A percentile compares a stretch with the other conserved stretches of the same genome.
Conservation (phyloP, 2,888 invertebrate genomes). For the Drosophila imparisetae region DNA sequence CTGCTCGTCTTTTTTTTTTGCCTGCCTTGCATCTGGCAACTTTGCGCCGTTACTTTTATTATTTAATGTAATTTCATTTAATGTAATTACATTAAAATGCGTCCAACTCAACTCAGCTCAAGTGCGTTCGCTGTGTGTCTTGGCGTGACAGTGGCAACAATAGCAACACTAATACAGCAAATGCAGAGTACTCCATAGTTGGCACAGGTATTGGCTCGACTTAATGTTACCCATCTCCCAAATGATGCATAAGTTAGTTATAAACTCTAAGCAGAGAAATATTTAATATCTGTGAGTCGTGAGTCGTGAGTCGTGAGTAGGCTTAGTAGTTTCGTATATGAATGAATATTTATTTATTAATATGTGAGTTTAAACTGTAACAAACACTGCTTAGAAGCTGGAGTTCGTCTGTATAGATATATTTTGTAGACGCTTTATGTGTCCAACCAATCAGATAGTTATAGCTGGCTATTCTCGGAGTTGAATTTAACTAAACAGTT, state of each 20-base stretch:
- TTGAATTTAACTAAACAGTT: neutral
- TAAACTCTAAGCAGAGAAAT: neutral
- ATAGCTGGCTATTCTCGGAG: neutral
- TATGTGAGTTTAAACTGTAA: neutral
- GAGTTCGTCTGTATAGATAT: neutral
- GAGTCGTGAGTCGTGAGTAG: too few relatives aligned
- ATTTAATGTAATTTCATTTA: slow-evolving; percentile 72
- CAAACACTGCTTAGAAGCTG: neutral
- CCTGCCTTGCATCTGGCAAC: slow-evolving; percentile 14
- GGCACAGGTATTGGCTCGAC: neutral
- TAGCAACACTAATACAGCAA: slow-evolving; percentile 15
- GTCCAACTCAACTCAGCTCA: slow-evolving; percentile 19
- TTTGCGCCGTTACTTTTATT: slow-evolving; percentile 58
- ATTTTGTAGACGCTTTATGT: neutral
- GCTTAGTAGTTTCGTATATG: neutral
- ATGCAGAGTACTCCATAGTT: neutral
- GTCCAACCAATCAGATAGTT: neutral
- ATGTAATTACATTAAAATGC: slow-evolving; percentile 73
- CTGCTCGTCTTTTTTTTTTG: neutral
- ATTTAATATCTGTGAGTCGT: neutral
- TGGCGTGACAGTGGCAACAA: slow-evolving; percentile 20
- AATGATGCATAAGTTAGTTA: neutral
- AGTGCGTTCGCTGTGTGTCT: neutral
- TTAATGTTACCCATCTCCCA: neutral
- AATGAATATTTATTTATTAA: neutral